Percentiles rank a stretch among this genome's conserved stretches.
Evolutionary conservation across 35 echinoderm and acorn worm genomes (phyloP).

Genomic region (Lytechinus variegatus): DNA sequence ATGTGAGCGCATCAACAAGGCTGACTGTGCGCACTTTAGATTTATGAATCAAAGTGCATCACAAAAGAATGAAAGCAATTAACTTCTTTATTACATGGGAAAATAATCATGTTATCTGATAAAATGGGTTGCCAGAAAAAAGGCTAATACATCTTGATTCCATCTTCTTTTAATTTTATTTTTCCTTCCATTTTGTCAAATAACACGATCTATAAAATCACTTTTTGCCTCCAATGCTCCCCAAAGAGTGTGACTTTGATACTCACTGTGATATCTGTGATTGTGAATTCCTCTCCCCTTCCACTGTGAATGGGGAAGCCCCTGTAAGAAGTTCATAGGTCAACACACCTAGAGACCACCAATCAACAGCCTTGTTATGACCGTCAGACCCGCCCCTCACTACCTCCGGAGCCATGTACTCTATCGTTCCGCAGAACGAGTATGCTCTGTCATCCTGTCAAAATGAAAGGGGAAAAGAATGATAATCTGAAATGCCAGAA

Average conservation of each 20-base stretch:
- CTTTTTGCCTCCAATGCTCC: too few species aligned
- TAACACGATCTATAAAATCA: too few species aligned
- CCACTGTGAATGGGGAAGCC: conserved; percentile 98
- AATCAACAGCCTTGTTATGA: conserved; percentile 89
- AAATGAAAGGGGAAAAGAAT: not conserved
- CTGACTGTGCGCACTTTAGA: too few species aligned
- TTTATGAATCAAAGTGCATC: too few species aligned
- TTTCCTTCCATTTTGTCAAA: too few species aligned
- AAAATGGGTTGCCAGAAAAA: too few species aligned
- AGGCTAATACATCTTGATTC: too few species aligned
- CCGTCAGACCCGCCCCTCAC: conserved; percentile 83
- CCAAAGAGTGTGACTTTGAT: not conserved
- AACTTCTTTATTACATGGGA: too few species aligned
- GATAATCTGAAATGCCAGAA: not conserved
- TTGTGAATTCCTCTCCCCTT: conserved; percentile 92
- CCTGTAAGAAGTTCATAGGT: conserved; percentile 98
- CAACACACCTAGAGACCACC: conserved; percentile 95
- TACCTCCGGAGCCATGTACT: conserved; percentile 99
- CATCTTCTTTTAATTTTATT: too few species aligned
- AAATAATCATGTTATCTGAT: too few species aligned
- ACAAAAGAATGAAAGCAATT: too few species aligned
- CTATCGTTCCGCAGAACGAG: conserved; percentile 99
- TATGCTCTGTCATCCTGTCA: conserved; percentile 84
- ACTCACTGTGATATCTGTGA: conserved; percentile 93
- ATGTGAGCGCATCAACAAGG: too few species aligned